Conservation (phyloP, 92 coral and sea anemone species). For the Umimayanthus chanpuru region DNA sequence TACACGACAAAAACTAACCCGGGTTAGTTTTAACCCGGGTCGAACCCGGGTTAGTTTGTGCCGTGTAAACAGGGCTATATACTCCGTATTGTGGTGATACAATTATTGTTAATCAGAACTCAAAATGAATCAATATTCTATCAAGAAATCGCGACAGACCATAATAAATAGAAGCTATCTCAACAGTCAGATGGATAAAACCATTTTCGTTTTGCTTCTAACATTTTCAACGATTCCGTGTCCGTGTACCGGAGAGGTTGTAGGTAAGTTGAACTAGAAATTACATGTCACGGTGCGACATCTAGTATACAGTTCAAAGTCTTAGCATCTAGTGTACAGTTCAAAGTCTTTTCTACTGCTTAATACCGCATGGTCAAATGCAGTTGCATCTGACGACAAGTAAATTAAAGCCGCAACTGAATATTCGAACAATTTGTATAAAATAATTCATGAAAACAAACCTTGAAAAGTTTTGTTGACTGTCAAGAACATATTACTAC, state of each 20-base stretch:
- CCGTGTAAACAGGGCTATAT: too few relatives aligned
- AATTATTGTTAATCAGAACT: neutral
- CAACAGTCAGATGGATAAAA: slow-evolving; percentile 1
- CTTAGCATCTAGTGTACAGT: too few relatives aligned
- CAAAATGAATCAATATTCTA: neutral
- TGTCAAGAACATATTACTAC: too few relatives aligned
- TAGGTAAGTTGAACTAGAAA: slow-evolving; percentile 5
- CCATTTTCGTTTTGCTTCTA: slow-evolving; percentile 1
- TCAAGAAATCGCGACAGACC: neutral
- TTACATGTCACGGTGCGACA: neutral
- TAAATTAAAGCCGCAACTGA: too few relatives aligned
- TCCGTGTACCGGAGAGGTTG: neutral
- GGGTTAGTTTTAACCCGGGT: too few relatives aligned
- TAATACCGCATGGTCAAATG: neutral
- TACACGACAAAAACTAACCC: too few relatives aligned
- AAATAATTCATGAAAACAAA: too few relatives aligned
- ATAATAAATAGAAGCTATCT: neutral
- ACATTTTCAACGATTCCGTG: neutral
- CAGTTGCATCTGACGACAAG: neutral
- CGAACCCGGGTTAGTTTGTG: too few relatives aligned
- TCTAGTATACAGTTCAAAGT: too few relatives aligned
- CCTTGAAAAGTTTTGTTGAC: neutral
- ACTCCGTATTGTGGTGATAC: neutral
- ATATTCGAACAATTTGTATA: too few relatives aligned
- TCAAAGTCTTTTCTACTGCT: too few relatives aligned